Evolutionary conservation across 2,113 vertebrate species (phyloP).

Genomic region (Clarias gariepinus): DNA sequence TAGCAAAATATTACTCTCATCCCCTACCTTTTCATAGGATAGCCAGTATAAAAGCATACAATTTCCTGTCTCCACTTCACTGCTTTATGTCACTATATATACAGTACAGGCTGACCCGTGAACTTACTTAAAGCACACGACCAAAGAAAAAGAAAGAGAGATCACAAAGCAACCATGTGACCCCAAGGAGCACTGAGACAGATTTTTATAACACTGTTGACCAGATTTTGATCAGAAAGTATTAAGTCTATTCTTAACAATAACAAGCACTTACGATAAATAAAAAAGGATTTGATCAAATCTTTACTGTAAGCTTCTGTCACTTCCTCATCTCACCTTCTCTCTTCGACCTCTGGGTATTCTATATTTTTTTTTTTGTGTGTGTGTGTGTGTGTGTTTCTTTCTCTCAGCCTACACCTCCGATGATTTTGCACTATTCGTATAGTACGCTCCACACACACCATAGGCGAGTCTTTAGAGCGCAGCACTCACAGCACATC

Average conservation of each 20-base stretch:
- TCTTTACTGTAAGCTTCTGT: not conserved
- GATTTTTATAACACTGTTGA: not conserved
- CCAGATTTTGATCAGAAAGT: not conserved
- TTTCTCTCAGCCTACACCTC: not conserved
- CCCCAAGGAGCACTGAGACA: not conserved
- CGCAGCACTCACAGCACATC: not conserved
- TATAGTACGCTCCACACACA: not conserved
- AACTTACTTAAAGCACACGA: too few species aligned
- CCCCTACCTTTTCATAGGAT: not conserved
- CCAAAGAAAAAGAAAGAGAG: not conserved
- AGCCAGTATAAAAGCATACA: not conserved
- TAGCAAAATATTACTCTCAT: not conserved
- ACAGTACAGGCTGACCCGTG: too few species aligned
- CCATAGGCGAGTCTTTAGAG: not conserved
- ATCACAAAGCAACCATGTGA: not conserved
- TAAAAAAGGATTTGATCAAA: not conserved
- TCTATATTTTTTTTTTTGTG: not conserved
- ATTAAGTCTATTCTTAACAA: not conserved
- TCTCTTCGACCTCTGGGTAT: not conserved
- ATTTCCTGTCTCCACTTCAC: not conserved
- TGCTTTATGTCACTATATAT: not conserved
- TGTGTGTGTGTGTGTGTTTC: not conserved
- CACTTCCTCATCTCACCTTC: not conserved
- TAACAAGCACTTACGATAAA: not conserved
- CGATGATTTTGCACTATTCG: conserved; percentile 8